phyloP scores from a whole-genome alignment of 2,113 vertebrate genomes.

The Alosa alosa region DNA sequence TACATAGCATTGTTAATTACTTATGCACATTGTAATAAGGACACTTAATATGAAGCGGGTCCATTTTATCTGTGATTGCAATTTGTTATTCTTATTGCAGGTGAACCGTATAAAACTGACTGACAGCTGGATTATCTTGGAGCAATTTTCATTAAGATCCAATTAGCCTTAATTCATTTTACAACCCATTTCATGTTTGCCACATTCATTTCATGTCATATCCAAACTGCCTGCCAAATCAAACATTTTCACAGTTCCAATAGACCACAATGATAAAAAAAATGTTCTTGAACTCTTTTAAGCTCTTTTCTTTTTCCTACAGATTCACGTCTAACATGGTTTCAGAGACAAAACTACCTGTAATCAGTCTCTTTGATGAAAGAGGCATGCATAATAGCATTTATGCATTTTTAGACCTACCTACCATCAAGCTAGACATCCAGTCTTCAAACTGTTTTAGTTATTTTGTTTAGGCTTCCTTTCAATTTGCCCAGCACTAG shows the following conservation, averaged over 20 bases:
- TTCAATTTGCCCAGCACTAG: constrained; percentile 55
- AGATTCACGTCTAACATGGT: neutral
- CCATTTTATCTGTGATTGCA: neutral
- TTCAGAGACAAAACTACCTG: neutral
- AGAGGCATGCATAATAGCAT: neutral
- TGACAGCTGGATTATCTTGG: neutral
- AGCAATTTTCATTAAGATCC: neutral
- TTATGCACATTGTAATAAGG: constrained; percentile 5
- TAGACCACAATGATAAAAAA: neutral
- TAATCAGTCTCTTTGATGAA: neutral
- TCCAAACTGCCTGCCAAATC: neutral
- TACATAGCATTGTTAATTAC: neutral
- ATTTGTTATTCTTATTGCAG: neutral
- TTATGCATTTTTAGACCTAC: neutral
- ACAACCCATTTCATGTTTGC: neutral
- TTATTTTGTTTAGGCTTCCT: neutral
- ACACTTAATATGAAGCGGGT: neutral
- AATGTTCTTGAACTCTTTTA: neutral
- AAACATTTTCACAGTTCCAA: neutral
- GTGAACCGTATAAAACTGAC: neutral
- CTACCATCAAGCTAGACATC: neutral
- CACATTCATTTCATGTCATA: neutral
- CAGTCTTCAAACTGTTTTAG: neutral
- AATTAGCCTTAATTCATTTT: neutral
- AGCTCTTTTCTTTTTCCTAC: neutral